Conservation (phyloP, 2,888 invertebrate species). For the Cantharis nigra region DNA sequence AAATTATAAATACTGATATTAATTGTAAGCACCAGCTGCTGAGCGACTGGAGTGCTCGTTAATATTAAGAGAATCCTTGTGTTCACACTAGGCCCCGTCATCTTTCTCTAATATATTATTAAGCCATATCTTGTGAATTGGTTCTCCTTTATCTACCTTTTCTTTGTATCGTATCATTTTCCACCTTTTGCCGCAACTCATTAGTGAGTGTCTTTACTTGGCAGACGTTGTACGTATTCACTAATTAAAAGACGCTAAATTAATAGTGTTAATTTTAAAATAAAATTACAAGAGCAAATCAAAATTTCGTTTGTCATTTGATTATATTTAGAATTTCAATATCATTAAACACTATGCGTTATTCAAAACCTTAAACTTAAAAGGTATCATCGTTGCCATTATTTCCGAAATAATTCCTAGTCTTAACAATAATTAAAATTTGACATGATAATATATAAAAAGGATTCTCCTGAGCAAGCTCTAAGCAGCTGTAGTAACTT, state of each 20-base stretch:
- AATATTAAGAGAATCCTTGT: conserved; percentile 16
- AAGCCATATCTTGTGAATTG: background rate
- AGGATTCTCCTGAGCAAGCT: background rate
- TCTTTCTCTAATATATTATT: conserved; percentile 10
- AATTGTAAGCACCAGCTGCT: conserved; percentile 22
- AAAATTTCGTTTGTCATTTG: conserved; percentile 4
- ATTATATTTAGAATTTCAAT: background rate
- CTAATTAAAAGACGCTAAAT: conserved; percentile 23
- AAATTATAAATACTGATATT: conserved; percentile 23
- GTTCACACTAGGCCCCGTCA: conserved; percentile 5
- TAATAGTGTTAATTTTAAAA: conserved; percentile 21
- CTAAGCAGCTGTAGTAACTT: background rate
- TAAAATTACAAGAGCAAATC: conserved; percentile 7
- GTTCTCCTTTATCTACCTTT: background rate
- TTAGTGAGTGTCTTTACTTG: conserved; percentile 20
- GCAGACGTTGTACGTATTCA: conserved; percentile 9
- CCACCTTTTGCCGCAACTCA: conserved; percentile 19
- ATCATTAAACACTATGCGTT: background rate
- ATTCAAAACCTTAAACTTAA: background rate
- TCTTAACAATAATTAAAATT: background rate
- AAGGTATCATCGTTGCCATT: background rate
- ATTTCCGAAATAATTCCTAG: background rate
- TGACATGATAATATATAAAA: background rate
- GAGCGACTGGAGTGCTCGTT: conserved; percentile 20
- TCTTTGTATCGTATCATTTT: conserved; percentile 8